These are phyloP conservation scores for Bradypus variegatus DNA, from an alignment of 2,797 vertebrate species.

Conservation along the genomic window DNA sequence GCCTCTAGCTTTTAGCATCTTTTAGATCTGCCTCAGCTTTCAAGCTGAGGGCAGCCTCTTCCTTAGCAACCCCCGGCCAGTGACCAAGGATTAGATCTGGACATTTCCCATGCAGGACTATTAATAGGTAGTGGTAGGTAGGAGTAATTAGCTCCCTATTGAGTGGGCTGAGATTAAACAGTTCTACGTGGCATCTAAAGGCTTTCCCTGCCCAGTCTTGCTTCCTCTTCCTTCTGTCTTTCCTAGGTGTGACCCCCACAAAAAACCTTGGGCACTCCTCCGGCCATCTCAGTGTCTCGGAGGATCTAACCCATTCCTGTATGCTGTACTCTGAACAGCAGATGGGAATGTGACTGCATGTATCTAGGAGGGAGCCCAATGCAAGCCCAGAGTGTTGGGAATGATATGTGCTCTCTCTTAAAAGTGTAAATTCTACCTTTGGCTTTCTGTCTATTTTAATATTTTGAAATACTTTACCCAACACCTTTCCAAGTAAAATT, in stretches of 20 bases:
- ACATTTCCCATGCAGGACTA: background rate
- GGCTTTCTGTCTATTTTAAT: background rate
- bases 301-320: background rate
- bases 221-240: background rate
- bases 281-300: background rate
- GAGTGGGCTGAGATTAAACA: background rate
- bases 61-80: background rate
- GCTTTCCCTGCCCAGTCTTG: background rate
- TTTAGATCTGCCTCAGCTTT: background rate
- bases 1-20: background rate
- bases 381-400: background rate
- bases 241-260: background rate
- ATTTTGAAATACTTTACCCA: background rate
- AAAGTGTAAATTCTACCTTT: background rate
- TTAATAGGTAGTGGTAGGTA: background rate
- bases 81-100: background rate
- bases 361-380: background rate
- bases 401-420: background rate
- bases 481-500: background rate
- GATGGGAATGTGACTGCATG: background rate
- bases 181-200: background rate
- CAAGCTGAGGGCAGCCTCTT: background rate
- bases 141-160: background rate
- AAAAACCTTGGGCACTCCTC: background rate
- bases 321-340: background rate